Evolutionary conservation across 2,797 vertebrate species (phyloP).

Genomic region (Poeciliopsis gracilis): DNA sequence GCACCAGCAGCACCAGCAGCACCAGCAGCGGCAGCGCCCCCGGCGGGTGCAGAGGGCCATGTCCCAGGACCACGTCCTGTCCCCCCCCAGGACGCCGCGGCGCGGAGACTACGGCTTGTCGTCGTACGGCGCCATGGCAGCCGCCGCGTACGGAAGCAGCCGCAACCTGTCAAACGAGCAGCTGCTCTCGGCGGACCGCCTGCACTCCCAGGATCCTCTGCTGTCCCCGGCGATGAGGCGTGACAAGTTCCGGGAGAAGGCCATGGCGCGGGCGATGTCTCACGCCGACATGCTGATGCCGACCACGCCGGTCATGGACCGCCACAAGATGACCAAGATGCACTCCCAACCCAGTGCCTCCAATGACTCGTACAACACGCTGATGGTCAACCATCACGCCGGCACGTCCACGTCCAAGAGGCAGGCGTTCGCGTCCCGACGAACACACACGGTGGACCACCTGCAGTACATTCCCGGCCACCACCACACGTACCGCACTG

Average conservation of each 20-base stretch:
- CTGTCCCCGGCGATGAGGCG: conserved; percentile 93
- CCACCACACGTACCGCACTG: conserved; percentile 91
- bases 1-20: conserved; percentile 72
- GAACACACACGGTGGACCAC: conserved; percentile 97
- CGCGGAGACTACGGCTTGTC: conserved; percentile 72
- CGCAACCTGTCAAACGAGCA: conserved; percentile 94
- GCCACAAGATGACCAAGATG: conserved; percentile 96
- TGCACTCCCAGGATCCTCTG: conserved; percentile 96
- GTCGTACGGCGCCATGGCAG: conserved; percentile 64
- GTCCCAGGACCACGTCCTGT: conserved; percentile 87
- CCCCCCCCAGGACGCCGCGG: conserved; percentile 84
- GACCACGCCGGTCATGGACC: conserved; percentile 91
- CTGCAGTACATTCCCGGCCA: conserved; percentile 94
- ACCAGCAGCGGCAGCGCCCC: conserved; percentile 75
- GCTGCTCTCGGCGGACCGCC: conserved; percentile 91
- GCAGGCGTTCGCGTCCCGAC: conserved; percentile 94
- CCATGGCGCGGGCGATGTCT: conserved; percentile 92
- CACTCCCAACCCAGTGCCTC: conserved; percentile 94
- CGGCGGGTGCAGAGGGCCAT: conserved; percentile 83
- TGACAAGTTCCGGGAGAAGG: conserved; percentile 85
- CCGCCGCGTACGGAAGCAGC: conserved; percentile 77
- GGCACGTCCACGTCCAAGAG: conserved; percentile 89
- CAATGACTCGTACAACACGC: conserved; percentile 91
- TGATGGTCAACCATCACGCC: conserved; percentile 85
- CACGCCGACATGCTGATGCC: conserved; percentile 94